Conservation (phyloP, 2,888 invertebrate genomes). For the Heliconius ethilla region DNA sequence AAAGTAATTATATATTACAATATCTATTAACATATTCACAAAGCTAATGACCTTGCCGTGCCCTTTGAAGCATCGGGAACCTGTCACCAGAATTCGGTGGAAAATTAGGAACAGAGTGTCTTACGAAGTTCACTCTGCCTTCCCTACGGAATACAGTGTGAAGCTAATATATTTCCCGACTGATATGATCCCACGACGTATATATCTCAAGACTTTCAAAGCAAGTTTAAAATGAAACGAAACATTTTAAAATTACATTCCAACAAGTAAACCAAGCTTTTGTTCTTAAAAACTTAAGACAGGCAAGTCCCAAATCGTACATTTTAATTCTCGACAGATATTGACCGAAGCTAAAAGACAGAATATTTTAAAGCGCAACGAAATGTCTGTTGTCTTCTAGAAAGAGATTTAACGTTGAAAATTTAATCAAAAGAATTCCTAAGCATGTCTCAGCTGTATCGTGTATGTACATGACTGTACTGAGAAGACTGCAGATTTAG, state of each 20-base stretch:
- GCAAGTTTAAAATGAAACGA: background rate
- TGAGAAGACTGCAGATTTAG: conserved; percentile 5
- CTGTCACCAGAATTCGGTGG: too few species aligned
- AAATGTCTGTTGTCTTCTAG: conserved; percentile 26
- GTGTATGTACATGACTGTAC: conserved; percentile 18
- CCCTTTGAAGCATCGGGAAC: too few species aligned
- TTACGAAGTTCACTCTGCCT: too few species aligned
- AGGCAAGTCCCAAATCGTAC: conserved; percentile 11
- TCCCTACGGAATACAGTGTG: too few species aligned
- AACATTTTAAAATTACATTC: background rate
- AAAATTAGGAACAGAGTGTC: too few species aligned
- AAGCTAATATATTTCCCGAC: too few species aligned
- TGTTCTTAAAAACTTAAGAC: background rate
- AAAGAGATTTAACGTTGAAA: conserved; percentile 27
- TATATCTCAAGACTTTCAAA: background rate
- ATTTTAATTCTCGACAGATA: conserved; percentile 16
- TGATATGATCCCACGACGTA: too few species aligned
- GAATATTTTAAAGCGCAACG: conserved; percentile 26
- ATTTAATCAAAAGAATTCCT: conserved; percentile 32
- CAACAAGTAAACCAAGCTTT: conserved; percentile 1
- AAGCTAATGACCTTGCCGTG: too few species aligned
- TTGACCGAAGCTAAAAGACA: conserved; percentile 9
- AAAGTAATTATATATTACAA: too few species aligned
- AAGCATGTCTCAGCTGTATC: conserved; percentile 16
- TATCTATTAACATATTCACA: too few species aligned